A percentile compares a stretch with the other conserved stretches of the same genome.
Evolutionary conservation across 2,888 invertebrate genomes (phyloP).

Genomic region (Leptopterna dolabrata): DNA sequence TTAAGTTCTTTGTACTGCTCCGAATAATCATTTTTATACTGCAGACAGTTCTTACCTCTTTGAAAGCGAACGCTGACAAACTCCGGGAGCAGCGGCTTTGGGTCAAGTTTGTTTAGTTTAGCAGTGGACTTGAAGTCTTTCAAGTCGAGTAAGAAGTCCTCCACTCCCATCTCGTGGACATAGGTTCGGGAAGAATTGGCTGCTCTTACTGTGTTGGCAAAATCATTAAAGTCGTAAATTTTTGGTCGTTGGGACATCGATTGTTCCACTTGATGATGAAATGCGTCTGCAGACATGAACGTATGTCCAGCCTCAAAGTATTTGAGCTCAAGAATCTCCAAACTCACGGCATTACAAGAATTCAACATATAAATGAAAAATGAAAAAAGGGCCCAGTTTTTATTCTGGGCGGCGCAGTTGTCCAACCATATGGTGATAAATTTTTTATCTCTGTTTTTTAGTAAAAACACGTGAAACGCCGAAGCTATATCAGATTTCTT

Average conservation of each 20-base stretch:
- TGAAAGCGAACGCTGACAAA: not conserved
- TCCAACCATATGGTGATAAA: constrained; percentile 61
- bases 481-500: constrained; percentile 64
- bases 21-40: not conserved
- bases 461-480: constrained; percentile 62
- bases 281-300: constrained; percentile 65
- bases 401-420: constrained; percentile 32
- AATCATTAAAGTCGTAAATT: not conserved
- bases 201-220: not conserved
- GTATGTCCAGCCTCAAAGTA: constrained; percentile 64
- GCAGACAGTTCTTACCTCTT: constrained; percentile 7
- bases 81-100: not conserved
- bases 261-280: constrained; percentile 62
- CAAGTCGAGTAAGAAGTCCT: not conserved
- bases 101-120: not conserved
- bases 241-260: constrained; percentile 2
- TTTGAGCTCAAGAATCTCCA: constrained; percentile 49
- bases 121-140: constrained; percentile 9
- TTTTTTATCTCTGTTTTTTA: constrained; percentile 61
- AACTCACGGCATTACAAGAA: constrained; percentile 17
- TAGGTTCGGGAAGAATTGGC: not conserved
- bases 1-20: not conserved
- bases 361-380: constrained; percentile 60
- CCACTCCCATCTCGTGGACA: not conserved
- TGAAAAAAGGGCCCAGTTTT: constrained; percentile 53